These are phyloP conservation scores for Linurgus olivaceus DNA, from an alignment of 2,797 vertebrate genomes.

Conservation along the genomic window DNA sequence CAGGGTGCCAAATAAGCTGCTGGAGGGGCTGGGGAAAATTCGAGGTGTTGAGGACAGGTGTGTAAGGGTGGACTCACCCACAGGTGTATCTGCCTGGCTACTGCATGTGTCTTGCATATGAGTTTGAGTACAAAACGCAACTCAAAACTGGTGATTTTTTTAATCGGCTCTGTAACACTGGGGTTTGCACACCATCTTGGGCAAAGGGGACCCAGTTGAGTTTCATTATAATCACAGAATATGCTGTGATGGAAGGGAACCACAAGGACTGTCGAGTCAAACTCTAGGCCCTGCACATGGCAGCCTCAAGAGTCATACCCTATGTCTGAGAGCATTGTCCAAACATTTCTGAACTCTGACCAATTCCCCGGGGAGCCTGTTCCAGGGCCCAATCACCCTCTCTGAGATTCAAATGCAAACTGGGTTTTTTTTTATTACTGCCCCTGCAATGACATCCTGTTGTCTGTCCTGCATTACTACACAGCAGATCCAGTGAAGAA, in stretches of 20 bases:
- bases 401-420: background rate
- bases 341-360: background rate
- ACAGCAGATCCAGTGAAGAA: background rate
- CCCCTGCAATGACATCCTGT: background rate
- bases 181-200: background rate
- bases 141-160: background rate
- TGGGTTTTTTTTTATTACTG: accelerated
- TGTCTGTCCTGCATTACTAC: background rate
- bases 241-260: background rate
- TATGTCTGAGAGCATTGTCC: background rate
- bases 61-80: background rate
- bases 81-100: background rate
- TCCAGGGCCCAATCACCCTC: accelerated
- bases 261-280: too few species aligned
- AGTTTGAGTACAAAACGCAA: background rate
- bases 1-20: background rate
- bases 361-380: background rate
- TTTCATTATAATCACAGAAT: background rate
- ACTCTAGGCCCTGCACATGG: accelerated
- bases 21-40: background rate
- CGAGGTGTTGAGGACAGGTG: background rate
- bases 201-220: background rate
- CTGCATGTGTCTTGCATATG: accelerated
- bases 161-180: background rate
- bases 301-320: background rate